phyloP scores from a whole-genome alignment of 1,140 invertebrate genomes.

The Trichomalopsis sarcophagae region DNA sequence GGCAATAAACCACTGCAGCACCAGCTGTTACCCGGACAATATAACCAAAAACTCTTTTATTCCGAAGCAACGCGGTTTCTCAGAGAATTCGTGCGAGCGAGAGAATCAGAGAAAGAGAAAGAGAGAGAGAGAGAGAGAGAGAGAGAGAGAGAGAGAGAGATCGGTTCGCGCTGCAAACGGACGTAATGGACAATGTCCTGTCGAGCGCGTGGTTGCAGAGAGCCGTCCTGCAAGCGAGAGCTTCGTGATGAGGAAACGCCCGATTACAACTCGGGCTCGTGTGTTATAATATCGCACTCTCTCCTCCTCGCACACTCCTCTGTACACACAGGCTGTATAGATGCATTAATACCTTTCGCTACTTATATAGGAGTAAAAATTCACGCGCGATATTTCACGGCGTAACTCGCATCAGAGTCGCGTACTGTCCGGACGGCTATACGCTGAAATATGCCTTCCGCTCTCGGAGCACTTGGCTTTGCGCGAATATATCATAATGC shows the following conservation, averaged over 20 bases:
- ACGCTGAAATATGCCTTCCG: conserved; percentile 26
- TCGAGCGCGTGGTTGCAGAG: conserved; percentile 52
- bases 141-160: conserved; percentile 8
- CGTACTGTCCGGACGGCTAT: too few relatives aligned
- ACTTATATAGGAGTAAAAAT: background rate
- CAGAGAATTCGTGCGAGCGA: background rate
- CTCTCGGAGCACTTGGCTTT: too few relatives aligned
- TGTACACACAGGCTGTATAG: background rate
- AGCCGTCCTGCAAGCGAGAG: conserved; percentile 16
- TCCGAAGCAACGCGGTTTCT: background rate
- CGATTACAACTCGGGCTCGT: conserved; percentile 60
- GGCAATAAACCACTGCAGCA: background rate
- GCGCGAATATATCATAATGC: too few relatives aligned
- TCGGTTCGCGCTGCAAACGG: background rate
- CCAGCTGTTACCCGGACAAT: too few relatives aligned
- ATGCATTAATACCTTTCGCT: background rate
- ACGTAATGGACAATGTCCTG: conserved; percentile 68
- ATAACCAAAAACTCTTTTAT: background rate
- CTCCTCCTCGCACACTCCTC: background rate
- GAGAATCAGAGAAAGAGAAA: background rate
- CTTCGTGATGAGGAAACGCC: conserved; percentile 68
- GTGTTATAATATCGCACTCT: background rate
- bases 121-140: conserved; percentile 3
- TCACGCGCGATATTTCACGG: background rate
- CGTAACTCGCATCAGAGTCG: background rate